Percentiles rank a stretch among this genome's conserved stretches.
phyloP scores from a whole-genome alignment of 2,888 invertebrate species.

The Latrodectus hesperus region DNA sequence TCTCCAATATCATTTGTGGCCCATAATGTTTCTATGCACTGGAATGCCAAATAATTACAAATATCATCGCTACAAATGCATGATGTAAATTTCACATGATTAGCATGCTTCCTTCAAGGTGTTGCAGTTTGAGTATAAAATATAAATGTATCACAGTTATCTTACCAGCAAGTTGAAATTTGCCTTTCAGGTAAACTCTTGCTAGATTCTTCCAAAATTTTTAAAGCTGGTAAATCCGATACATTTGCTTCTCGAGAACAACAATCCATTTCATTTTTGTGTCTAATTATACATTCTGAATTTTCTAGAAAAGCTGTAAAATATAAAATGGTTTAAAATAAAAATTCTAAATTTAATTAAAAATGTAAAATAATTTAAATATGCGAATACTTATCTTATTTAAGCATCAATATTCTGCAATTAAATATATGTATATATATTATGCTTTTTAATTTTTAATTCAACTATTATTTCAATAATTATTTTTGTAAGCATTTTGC shows the following conservation, averaged over 20 bases:
- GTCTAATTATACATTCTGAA: slow-evolving; percentile 36
- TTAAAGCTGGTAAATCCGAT: slow-evolving; percentile 16
- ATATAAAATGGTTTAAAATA: background rate
- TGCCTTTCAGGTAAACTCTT: slow-evolving; percentile 20
- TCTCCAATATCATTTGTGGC: too few relatives aligned
- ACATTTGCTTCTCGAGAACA: slow-evolving; percentile 28
- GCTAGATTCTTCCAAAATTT: slow-evolving; percentile 22
- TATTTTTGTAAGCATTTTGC: too few relatives aligned
- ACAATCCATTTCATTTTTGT: slow-evolving; percentile 27
- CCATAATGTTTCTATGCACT: too few relatives aligned
- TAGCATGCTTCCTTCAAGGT: background rate
- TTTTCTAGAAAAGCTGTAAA: slow-evolving; percentile 24
- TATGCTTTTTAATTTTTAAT: background rate
- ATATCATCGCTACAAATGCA: background rate
- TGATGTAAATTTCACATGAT: background rate
- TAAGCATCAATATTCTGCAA: too few relatives aligned
- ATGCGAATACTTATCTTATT: too few relatives aligned
- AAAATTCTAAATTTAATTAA: background rate
- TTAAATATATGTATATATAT: too few relatives aligned
- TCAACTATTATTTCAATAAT: background rate
- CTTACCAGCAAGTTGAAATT: slow-evolving; percentile 43
- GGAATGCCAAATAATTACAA: background rate
- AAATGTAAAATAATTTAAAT: too few relatives aligned
- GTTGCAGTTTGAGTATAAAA: background rate
- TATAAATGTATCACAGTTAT: background rate